Conservation (phyloP, 1,140 invertebrate species). For the Brachionus sp. region DNA sequence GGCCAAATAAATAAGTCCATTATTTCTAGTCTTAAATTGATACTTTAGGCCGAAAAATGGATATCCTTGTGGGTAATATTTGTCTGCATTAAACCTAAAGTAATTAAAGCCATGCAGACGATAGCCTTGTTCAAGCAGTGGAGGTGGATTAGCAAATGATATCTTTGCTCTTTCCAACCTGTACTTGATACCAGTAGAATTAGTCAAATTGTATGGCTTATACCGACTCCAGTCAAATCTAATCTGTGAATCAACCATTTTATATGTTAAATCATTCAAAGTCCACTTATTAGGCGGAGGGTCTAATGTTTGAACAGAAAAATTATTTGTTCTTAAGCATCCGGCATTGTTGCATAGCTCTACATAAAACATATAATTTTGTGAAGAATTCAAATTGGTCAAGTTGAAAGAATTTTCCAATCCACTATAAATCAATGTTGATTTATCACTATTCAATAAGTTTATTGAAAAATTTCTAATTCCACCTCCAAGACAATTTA, state of each 20-base stretch:
- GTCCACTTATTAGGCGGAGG: slow-evolving; percentile 31
- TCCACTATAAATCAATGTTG: neutral
- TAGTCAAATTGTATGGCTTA: neutral
- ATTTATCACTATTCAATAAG: neutral
- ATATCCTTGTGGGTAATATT: slow-evolving; percentile 28
- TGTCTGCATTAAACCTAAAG: neutral
- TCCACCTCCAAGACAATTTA: slow-evolving; percentile 17
- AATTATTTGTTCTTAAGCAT: slow-evolving; percentile 54
- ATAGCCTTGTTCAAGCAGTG: neutral
- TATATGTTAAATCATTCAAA: neutral
- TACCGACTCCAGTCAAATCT: slow-evolving; percentile 15
- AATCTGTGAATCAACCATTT: neutral
- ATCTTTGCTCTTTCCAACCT: neutral
- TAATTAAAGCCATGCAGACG: slow-evolving; percentile 39
- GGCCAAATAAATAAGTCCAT: slow-evolving; percentile 21
- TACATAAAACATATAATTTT: slow-evolving; percentile 52
- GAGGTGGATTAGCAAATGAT: slow-evolving; percentile 7
- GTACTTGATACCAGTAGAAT: neutral
- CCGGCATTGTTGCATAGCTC: slow-evolving; percentile 55
- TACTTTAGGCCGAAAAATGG: slow-evolving; percentile 22
- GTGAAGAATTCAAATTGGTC: slow-evolving; percentile 50
- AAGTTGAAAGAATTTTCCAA: slow-evolving; percentile 45
- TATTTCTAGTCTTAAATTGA: neutral
- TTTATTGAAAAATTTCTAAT: neutral
- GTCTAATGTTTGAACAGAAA: slow-evolving; percentile 50